Evolutionary conservation across 1,140 invertebrate species (phyloP), one percentile per base, ranked within the genome.

Genomic region (Eubasilissa regina): DNA sequence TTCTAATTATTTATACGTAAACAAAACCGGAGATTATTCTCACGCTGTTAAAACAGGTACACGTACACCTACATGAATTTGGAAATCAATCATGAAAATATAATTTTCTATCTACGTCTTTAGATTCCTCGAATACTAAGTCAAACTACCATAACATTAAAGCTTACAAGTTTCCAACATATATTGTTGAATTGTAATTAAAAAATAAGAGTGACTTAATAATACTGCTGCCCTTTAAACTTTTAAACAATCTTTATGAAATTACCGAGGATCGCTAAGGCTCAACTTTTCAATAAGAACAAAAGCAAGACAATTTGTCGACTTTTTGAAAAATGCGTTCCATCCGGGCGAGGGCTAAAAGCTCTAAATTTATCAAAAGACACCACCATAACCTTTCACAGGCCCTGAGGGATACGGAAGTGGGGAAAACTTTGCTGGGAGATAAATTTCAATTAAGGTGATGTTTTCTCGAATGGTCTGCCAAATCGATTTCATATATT

Each of bases 401-500:
- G 7, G 1, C 44, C 64, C 64, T 4, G 44, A 13, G 64, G 44
- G 19, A 35, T 17, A 9, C 13, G 17, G 53, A 15, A 62, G 19
- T 48, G 15, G 17, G 44, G 64, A 10, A 19, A 47, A 47, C 64
- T 68, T 48, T 68, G 17, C 15, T n/a, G 64, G 64, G 44, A 35
- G 44, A 48, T 68, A 68, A 68, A 68, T 68, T 68, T 68, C 64
- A 68, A 68, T 68, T 68, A 68, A 68, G 64, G 64, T 48, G 64
- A 68, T 68, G 64, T 68, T 45, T 68, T 68, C 64, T 68, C 64
- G 64, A 68, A 45, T 21, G 64, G 44, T 19, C 44, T 15, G 64
- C 64, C 44, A 68, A 68, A 68, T 48, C 64, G 64, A 68, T 68
- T 68, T 68, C 44, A 21, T 17, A 68, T 45, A 44, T 68, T 68